Evolutionary conservation across 2,797 vertebrate genomes (phyloP).

Genomic region (Hydrolagus colliei): DNA sequence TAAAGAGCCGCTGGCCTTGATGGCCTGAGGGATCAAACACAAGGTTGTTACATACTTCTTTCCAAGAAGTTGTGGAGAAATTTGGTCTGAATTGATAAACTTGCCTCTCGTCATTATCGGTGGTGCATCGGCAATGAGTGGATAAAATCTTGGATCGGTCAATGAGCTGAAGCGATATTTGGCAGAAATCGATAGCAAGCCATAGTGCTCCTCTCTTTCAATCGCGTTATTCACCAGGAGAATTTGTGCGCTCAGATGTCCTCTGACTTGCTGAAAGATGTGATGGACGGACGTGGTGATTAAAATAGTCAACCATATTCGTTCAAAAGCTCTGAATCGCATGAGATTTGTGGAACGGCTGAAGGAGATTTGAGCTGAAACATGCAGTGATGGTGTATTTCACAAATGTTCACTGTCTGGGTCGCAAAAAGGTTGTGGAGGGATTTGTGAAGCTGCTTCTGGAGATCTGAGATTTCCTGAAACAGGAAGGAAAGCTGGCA

Average conservation of each 20-base stretch:
- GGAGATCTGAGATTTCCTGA: background rate
- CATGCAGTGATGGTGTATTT: background rate
- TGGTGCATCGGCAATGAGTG: background rate
- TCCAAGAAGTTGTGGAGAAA: background rate
- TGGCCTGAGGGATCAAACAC: no score
- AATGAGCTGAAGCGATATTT: background rate
- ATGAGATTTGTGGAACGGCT: background rate
- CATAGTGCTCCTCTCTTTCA: background rate
- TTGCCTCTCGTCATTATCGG: background rate
- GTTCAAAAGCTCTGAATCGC: background rate
- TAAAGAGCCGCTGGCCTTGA: no score
- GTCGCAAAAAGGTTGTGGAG: background rate
- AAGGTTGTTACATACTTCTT: background rate
- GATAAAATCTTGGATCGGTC: background rate
- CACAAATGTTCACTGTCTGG: background rate
- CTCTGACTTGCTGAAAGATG: background rate
- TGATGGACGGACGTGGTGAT: background rate
- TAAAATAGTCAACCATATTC: background rate
- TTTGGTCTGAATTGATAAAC: background rate
- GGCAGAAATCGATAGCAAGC: background rate
- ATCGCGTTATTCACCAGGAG: background rate
- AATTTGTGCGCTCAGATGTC: background rate
- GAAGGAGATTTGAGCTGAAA: background rate
- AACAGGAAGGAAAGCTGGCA: background rate
- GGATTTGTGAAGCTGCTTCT: background rate